Percentiles rank a stretch among this genome's conserved stretches.
phyloP scores from a whole-genome alignment of 2,888 invertebrate species.

The Drosophila sordidula region DNA sequence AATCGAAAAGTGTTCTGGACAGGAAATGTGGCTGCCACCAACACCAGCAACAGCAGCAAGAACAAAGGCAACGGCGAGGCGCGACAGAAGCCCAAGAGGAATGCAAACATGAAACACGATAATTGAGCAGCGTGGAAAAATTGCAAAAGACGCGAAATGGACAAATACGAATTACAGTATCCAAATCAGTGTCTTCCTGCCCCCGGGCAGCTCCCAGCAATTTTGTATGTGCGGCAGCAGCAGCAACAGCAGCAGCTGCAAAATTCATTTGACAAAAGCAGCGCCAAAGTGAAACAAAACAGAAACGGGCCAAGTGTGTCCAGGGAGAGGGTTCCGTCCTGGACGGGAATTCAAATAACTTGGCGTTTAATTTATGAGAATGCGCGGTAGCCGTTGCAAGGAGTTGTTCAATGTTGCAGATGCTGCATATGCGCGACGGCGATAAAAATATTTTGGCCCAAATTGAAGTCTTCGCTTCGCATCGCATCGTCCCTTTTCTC shows the following conservation, averaged over 20 bases:
- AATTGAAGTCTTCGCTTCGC: conserved; percentile 62
- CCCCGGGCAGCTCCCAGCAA: conserved; percentile 55
- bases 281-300: conserved; percentile 56
- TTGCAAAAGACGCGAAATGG: conserved; percentile 80
- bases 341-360: conserved; percentile 81
- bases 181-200: conserved; percentile 79
- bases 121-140: conserved; percentile 82
- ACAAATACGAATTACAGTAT: conserved; percentile 82
- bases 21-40: conserved; percentile 70
- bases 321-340: conserved; percentile 22
- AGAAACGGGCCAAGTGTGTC: conserved; percentile 15
- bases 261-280: conserved; percentile 79
- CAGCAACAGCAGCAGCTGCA: conserved; percentile 77
- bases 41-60: conserved; percentile 10
- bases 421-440: conserved; percentile 57
- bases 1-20: conserved; percentile 76
- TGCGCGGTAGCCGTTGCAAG: conserved; percentile 69
- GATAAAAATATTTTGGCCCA: conserved; percentile 78
- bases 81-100: conserved; percentile 65
- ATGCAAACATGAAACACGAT: conserved; percentile 78
- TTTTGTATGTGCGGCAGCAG: conserved; percentile 49
- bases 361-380: conserved; percentile 83
- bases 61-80: conserved; percentile 33
- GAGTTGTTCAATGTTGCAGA: conserved; percentile 25
- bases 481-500: background rate